Base-by-base conservation (phyloP, 2,113 vertebrate species). In the Macaca nemestrina region DNA sequence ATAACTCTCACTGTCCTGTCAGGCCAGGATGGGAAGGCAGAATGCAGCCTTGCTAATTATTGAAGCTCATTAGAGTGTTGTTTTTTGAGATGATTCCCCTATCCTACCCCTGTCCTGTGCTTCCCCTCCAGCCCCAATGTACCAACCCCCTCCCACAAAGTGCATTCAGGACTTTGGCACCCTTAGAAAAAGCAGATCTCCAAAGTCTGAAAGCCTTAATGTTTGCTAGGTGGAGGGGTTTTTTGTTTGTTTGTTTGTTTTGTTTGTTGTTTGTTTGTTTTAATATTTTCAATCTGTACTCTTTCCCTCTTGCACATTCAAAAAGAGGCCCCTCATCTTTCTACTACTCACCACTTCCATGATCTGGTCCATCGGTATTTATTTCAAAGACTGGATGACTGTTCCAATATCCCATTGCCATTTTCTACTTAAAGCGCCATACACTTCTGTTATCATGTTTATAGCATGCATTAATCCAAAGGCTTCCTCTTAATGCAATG, bases 1-100 rank as follows among this genome's bases (percentile, higher is more conserved):
- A 52, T 97, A 97, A 98, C 75, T 98, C 90, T 93, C 91, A 43
- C 83, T 79, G 79, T 95, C 88, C 30, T 3, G 93, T 95, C 82
- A 52, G 94, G 30, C 92, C 48, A 79, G 94, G 81, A 20, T n/a
- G 73, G 80, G 82, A 70, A 97, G 90, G 93, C 94, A 68, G 70
- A 83, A 52, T 12, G 90, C 88, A 96, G 83, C 88, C 40, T 97
- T 96, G 79, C 87, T 97, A 90, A 98, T 97, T 93, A 79, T 2
- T 35, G 57, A 32, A 83, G 45, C 0, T 90, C 85, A 68, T 92
- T 96, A 95, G 50, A 20, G 79, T 72, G n/a, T 20, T 70, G 40
- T 94, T 32, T 48, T 93, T 96, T 94, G 90, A 97, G 89, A 43
- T 8, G 0, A 2, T 23, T 22, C 72, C 17, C 16, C 13, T 48